Evolutionary conservation across 2,888 invertebrate species (phyloP).

Genomic region (Lypha dubia): DNA sequence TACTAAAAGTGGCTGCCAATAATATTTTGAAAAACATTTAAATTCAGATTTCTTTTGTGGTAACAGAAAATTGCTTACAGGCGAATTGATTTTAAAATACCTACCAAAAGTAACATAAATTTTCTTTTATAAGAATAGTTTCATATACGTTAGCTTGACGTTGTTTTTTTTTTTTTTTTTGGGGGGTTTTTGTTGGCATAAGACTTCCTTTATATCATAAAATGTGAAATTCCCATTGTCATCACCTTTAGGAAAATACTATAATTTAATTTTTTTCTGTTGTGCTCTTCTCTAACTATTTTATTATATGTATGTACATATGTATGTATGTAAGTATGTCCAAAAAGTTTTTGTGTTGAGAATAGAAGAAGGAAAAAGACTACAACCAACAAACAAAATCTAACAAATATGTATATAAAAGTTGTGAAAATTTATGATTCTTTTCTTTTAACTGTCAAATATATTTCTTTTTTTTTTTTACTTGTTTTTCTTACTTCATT

Average conservation of each 20-base stretch:
- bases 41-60: conserved; percentile 40
- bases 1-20: conserved; percentile 33
- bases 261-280: conserved; percentile 66
- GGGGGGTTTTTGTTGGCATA: background rate
- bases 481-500: conserved; percentile 7
- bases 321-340: no score
- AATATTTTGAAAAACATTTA: conserved; percentile 46
- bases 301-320: conserved; percentile 61
- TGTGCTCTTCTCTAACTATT: conserved; percentile 43
- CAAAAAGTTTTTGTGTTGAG: conserved; percentile 45
- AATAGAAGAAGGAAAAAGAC: conserved; percentile 18
- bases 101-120: conserved; percentile 37
- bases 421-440: conserved; percentile 72
- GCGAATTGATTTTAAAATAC: conserved; percentile 16
- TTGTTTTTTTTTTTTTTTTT: background rate
- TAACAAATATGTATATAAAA: conserved; percentile 63
- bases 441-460: conserved; percentile 73
- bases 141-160: background rate
- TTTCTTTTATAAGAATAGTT: conserved; percentile 17
- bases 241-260: conserved; percentile 63
- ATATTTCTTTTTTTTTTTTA: conserved; percentile 56
- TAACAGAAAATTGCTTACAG: conserved; percentile 14
- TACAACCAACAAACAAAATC: conserved; percentile 31
- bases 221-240: conserved; percentile 69
- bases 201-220: conserved; percentile 64